phyloP scores from a whole-genome alignment of 2,888 invertebrate species.

The Andrena minutula region DNA sequence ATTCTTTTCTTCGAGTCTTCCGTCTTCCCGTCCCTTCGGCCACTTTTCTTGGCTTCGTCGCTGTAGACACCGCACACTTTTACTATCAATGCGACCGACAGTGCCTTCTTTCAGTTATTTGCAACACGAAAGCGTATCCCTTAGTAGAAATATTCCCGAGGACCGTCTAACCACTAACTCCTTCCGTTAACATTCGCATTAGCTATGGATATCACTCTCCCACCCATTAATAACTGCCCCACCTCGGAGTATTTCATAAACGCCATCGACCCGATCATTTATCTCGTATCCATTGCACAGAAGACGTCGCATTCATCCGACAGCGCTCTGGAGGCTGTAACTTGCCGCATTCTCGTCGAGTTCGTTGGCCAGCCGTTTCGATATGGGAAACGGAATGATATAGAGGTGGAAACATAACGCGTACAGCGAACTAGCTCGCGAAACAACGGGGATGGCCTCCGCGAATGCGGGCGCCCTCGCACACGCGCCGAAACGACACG shows the following conservation, averaged over 20 bases:
- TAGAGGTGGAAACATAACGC: slow-evolving; percentile 1
- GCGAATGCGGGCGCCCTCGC: too few species aligned
- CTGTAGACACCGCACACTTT: background rate
- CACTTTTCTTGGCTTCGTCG: background rate
- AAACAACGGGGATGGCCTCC: background rate
- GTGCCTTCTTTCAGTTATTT: too few species aligned
- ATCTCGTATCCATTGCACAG: background rate
- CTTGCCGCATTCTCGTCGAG: slow-evolving; percentile 66
- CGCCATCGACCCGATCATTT: slow-evolving; percentile 20
- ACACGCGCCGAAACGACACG: background rate
- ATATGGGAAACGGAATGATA: slow-evolving; percentile 17
- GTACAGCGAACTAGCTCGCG: background rate
- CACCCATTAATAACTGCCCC: background rate
- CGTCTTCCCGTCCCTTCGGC: background rate
- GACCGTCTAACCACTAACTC: too few species aligned
- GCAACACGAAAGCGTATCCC: too few species aligned
- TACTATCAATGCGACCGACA: background rate
- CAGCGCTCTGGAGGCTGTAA: slow-evolving; percentile 51
- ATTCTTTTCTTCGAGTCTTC: slow-evolving; percentile 32
- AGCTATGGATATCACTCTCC: background rate
- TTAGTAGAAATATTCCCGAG: too few species aligned
- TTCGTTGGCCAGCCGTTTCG: slow-evolving; percentile 63
- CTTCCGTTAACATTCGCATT: background rate
- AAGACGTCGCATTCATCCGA: background rate
- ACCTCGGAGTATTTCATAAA: background rate